A percentile compares a stretch with the other conserved stretches of the same genome.
phyloP scores from a whole-genome alignment of 1,140 invertebrate species.

The Orchestia grillus region DNA sequence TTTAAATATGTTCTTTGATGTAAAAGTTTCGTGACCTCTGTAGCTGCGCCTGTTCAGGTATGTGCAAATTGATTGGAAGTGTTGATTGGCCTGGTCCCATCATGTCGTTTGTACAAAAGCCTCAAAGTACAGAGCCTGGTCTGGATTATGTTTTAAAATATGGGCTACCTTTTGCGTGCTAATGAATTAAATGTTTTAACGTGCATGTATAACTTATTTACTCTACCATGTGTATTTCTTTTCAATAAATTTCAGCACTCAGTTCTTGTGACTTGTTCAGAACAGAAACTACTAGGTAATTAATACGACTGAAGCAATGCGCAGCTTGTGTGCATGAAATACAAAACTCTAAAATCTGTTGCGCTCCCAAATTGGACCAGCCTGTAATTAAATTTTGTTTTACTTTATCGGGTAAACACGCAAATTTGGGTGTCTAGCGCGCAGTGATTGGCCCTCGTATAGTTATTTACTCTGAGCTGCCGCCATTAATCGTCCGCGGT shows the following conservation, averaged over 20 bases:
- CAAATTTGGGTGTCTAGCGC: slow-evolving; percentile 4
- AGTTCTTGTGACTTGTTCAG: not conserved
- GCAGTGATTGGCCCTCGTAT: slow-evolving; percentile 4
- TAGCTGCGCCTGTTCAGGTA: too few species aligned
- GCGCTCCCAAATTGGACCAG: not conserved
- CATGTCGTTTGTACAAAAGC: too few species aligned
- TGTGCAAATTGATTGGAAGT: too few species aligned
- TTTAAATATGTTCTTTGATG: too few species aligned
- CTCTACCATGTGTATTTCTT: not conserved
- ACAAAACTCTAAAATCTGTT: not conserved
- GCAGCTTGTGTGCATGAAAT: not conserved
- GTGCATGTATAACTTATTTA: not conserved
- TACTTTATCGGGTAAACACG: not conserved
- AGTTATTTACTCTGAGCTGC: not conserved
- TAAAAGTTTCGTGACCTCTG: too few species aligned
- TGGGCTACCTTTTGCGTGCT: not conserved
- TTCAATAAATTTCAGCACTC: not conserved
- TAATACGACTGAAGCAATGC: not conserved
- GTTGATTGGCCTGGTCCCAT: too few species aligned
- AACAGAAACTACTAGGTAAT: not conserved
- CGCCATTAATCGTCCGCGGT: not conserved
- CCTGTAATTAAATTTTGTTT: not conserved
- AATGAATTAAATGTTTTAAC: not conserved
- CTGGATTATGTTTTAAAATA: not conserved
- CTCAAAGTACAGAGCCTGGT: not conserved